Evolutionary conservation across 30 jellyfish, hydroid and myxozoan genomes (phyloP), one percentile per base, ranked within the genome.

Genomic region (Chironex yamaguchii): DNA sequence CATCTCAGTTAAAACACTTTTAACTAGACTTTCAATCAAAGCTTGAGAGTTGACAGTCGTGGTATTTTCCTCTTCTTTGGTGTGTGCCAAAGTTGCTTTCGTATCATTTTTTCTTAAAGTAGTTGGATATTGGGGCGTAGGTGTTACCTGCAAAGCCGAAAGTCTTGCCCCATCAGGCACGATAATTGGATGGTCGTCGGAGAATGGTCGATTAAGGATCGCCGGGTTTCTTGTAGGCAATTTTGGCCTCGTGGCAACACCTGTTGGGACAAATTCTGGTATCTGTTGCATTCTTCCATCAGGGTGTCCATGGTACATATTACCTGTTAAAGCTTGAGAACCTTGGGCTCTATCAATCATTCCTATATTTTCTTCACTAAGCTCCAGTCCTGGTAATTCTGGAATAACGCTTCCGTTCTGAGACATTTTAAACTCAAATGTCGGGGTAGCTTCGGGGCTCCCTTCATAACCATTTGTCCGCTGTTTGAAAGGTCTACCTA

Each of bases 1-100:
- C 79, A 89, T 27, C 75, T 94, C 97, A 58, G 96, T 34, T 2
- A 94, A 72, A 24, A 94, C 97, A 36, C 95, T 94, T 69, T 89
- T 89, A 42, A 94, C 91, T n/a, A 94, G 86, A 26, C 86, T 85
- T 65, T 94, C 98, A 33, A 89, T 52, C 90, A 88, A 50, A 30
- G 62, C 91, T 49, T 88, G 97, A 26, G 91, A 53, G 34, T 50
- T 62, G 3, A 83, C 62, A 14, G 87, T 4, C n/a, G 71, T 62
- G n/a, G 87, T 29, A 21, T 78, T 3, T 29, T n/a, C 34, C 34
- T 26, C 29, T 33, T 42, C 58, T 42, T 9, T 42, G 9, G 9
- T 42, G 17, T 42, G 9, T 42, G 58, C 17, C 17, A 6, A 17
- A 42, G 58, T 82, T 29, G 24, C 29, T 50, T 48, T 82, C 34